phyloP scores from a whole-genome alignment of 2,888 invertebrate species.

The Tetragonisca angustula region DNA sequence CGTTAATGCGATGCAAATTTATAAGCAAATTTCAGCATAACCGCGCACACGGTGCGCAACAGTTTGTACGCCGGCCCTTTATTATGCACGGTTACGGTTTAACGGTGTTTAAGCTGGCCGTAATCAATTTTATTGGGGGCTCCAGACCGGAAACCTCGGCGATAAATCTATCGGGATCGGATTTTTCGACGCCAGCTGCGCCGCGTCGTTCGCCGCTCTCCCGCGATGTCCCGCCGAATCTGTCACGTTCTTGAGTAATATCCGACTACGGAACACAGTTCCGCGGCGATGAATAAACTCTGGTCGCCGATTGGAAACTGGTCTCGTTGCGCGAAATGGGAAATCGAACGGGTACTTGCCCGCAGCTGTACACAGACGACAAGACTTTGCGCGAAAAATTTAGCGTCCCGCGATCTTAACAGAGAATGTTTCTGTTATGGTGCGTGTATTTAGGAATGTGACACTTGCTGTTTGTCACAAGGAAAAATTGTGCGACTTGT shows the following conservation, averaged over 20 bases:
- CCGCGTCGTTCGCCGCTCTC: not conserved
- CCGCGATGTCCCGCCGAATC: not conserved
- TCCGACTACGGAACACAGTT: not conserved
- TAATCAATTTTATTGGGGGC: conserved; percentile 55
- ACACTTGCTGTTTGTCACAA: too few relatives aligned
- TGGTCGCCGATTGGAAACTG: not conserved
- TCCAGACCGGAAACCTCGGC: conserved; percentile 6
- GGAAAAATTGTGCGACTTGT: too few relatives aligned
- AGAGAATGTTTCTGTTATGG: too few relatives aligned
- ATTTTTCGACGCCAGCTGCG: not conserved
- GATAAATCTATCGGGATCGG: not conserved
- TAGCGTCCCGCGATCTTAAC: too few relatives aligned
- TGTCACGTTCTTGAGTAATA: not conserved
- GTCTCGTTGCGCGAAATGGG: too few relatives aligned
- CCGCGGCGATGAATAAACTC: not conserved
- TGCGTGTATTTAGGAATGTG: too few relatives aligned
- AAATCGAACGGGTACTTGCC: too few relatives aligned
- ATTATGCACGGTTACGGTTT: conserved; percentile 56
- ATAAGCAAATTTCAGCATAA: conserved; percentile 58
- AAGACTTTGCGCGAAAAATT: too few relatives aligned
- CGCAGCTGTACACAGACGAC: too few relatives aligned
- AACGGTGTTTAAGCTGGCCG: conserved; percentile 55
- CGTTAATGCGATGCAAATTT: conserved; percentile 62
- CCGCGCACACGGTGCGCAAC: conserved; percentile 54
- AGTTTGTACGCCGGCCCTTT: conserved; percentile 55